Evolutionary conservation across 2,888 invertebrate species (phyloP).

Genomic region (Apocheima hispidaria): DNA sequence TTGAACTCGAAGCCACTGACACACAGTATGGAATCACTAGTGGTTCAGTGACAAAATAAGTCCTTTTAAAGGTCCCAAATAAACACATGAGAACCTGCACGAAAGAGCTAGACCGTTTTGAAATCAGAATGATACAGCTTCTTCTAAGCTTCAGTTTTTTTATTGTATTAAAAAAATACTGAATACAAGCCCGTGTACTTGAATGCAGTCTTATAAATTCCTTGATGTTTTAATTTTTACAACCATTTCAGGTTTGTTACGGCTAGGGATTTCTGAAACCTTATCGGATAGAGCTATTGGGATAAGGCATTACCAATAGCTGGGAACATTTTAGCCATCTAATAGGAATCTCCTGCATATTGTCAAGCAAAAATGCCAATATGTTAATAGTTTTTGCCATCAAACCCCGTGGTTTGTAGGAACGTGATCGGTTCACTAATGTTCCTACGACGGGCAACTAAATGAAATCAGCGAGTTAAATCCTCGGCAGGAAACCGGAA

Average conservation of each 20-base stretch:
- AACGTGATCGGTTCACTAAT: constrained; percentile 43
- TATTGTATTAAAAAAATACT: too few relatives aligned
- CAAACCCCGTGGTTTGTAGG: constrained; percentile 34
- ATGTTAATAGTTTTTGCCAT: constrained; percentile 31
- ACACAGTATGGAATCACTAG: background rate
- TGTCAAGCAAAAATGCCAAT: constrained; percentile 22
- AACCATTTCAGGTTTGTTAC: too few relatives aligned
- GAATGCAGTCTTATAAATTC: too few relatives aligned
- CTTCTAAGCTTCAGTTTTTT: too few relatives aligned
- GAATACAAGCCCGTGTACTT: too few relatives aligned
- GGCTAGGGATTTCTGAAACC: too few relatives aligned
- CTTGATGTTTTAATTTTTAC: too few relatives aligned
- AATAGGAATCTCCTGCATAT: constrained; percentile 7
- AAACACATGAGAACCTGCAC: too few relatives aligned
- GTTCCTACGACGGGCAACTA: constrained; percentile 14
- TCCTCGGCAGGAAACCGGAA: constrained; percentile 36
- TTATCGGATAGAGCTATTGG: background rate
- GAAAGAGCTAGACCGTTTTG: too few relatives aligned
- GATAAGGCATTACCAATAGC: background rate
- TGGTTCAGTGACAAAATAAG: too few relatives aligned
- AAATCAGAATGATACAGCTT: too few relatives aligned
- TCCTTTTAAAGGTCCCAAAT: too few relatives aligned
- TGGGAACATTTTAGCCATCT: background rate
- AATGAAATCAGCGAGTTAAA: constrained; percentile 40
- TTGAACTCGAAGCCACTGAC: background rate